Base-by-base conservation (phyloP, 2,888 invertebrate species). In the Aspidiotus rigidus region DNA sequence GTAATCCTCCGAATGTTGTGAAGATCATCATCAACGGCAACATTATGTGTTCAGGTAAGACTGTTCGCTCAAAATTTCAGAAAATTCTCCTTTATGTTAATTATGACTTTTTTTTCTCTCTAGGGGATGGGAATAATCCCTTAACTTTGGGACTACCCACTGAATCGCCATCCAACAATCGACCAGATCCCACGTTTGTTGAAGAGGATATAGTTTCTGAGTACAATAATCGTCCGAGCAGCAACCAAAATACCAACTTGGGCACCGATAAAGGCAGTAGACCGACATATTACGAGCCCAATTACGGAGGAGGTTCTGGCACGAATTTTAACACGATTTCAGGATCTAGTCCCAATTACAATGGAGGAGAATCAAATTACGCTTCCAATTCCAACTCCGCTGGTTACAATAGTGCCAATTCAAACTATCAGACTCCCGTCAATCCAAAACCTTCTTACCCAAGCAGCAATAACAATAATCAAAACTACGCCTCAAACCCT, bases 1-100 rank as follows among this genome's bases (percentile, higher is more conserved):
- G 77, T 62, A 78, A 78, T 17, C 76, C 55, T 61, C 85, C 85
- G 0, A 80, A 78, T 8, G 63, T 62, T 17, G 15, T 42, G 7
- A 62, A 44, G 17, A 69, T 69, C 9, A 62, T 69, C 9, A 69
- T 69, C n/a, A 62, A 69, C 44, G 69, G 69, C 15, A 69, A 62
- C 17, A 69, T 63, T 44, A 54, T 69, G 1, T 69, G 69, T 57
- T 41, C 69, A 7, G 10, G 69, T 69, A 49, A 57, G 69, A 5
- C 28, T 28, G 28, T 28, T 28, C 28, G 5, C 28, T 28, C 5
- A 1, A 28, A 28, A 3, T 28, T 28, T 28, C 5, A 28, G 5
- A 28, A 28, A 28, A 28, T 28, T 5, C 28, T 28, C 5, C 5
- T 5, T 28, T 28, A 28, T 28, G 5, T 28, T 28, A 3, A 28